Conservation (phyloP, 1,140 invertebrate genomes). For the Chymomyza costata region DNA sequence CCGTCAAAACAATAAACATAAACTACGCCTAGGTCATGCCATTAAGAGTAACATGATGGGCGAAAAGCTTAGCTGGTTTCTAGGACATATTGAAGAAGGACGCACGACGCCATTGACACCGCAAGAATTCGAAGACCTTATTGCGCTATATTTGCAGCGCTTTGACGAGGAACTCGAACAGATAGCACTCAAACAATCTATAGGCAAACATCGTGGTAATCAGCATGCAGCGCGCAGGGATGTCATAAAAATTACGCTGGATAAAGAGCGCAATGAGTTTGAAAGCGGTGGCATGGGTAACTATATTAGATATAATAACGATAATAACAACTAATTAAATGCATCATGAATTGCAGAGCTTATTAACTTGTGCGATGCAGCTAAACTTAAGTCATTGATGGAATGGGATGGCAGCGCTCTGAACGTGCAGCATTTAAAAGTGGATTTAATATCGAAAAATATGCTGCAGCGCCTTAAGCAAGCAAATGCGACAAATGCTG, state of each 20-base stretch:
- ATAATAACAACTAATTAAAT: not conserved
- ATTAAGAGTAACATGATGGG: slow-evolving; percentile 83
- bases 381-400: slow-evolving; percentile 56
- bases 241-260: slow-evolving; percentile 82
- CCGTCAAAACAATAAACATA: slow-evolving; percentile 80
- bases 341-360: slow-evolving; percentile 56
- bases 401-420: slow-evolving; percentile 73
- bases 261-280: slow-evolving; percentile 83
- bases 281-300: slow-evolving; percentile 83
- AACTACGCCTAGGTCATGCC: slow-evolving; percentile 79
- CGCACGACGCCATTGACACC: slow-evolving; percentile 77
- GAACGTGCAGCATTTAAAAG: slow-evolving; percentile 70
- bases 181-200: slow-evolving; percentile 84
- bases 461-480: slow-evolving; percentile 58
- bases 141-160: slow-evolving; percentile 77
- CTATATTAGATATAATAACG: not conserved
- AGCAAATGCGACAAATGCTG: not conserved
- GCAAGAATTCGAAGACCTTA: slow-evolving; percentile 78
- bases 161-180: slow-evolving; percentile 87
- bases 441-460: slow-evolving; percentile 62
- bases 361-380: slow-evolving; percentile 65
- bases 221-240: slow-evolving; percentile 86
- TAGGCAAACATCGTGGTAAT: slow-evolving; percentile 80
- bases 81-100: slow-evolving; percentile 78
- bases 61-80: slow-evolving; percentile 85